Percentiles rank a stretch among this genome's conserved stretches.
Evolutionary conservation across 2,797 vertebrate genomes (phyloP).

Genomic region (Mycteria americana): DNA sequence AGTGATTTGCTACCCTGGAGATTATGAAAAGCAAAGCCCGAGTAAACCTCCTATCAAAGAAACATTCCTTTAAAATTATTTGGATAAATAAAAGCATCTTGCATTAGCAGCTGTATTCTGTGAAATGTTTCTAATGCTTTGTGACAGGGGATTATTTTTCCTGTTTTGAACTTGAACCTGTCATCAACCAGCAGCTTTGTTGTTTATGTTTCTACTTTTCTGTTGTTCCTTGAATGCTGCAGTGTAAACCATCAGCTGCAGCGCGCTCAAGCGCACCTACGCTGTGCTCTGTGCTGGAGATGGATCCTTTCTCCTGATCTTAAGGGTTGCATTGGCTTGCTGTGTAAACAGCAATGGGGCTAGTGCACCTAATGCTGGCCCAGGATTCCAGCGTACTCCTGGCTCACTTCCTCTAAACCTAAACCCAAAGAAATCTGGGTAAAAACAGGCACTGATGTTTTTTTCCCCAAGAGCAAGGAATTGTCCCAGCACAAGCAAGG

Average conservation of each 20-base stretch:
- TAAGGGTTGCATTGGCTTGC: neutral
- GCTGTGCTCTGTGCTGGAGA: neutral
- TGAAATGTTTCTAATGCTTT: slow-evolving; percentile 1
- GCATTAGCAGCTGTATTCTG: neutral
- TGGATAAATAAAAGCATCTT: neutral
- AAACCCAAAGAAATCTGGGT: neutral
- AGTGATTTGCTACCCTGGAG: slow-evolving; percentile 9
- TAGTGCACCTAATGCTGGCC: neutral
- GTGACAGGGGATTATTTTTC: slow-evolving; percentile 4
- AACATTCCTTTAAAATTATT: neutral
- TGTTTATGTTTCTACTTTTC: neutral
- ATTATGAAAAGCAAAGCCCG: neutral
- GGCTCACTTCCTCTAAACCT: neutral
- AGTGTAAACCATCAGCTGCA: neutral
- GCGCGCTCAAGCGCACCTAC: fast-evolving
- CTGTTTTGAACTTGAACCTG: neutral
- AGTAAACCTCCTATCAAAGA: neutral
- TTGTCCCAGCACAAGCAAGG: neutral
- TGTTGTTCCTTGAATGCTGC: neutral
- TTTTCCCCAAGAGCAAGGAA: neutral
- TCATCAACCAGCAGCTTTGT: neutral
- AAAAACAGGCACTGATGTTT: neutral
- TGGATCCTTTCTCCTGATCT: neutral
- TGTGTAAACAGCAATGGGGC: neutral
- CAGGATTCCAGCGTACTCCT: neutral